Evolutionary conservation across 2,113 vertebrate genomes (phyloP).

Genomic region (Gymnobelideus leadbeateri): DNA sequence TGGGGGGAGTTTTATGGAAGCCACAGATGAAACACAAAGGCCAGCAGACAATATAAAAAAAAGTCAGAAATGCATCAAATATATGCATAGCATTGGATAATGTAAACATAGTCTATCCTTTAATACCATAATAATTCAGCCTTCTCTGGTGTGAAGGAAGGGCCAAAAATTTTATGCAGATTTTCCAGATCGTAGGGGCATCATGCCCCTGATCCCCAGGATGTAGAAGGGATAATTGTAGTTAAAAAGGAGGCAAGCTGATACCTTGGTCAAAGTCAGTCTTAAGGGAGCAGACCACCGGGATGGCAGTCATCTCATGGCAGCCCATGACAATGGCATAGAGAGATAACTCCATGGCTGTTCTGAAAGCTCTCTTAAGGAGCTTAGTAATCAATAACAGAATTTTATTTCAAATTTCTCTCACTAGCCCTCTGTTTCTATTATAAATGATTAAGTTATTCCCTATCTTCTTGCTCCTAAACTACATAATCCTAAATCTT

Average conservation of each 20-base stretch:
- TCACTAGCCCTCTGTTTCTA: background rate
- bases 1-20: background rate
- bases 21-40: background rate
- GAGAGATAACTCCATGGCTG: background rate
- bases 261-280: background rate
- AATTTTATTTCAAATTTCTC: background rate
- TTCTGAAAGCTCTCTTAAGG: background rate
- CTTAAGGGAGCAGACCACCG: background rate
- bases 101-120: background rate
- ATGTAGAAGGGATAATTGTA: background rate
- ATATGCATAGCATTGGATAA: background rate
- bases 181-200: background rate
- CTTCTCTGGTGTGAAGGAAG: background rate
- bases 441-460: background rate
- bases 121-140: background rate
- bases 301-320: background rate
- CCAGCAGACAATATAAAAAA: background rate
- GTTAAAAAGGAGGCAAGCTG: background rate
- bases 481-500: background rate
- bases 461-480: background rate
- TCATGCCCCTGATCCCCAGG: background rate
- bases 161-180: background rate
- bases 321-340: background rate
- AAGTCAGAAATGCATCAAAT: background rate
- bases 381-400: background rate